phyloP scores from a whole-genome alignment of 2,888 invertebrate genomes.

The Acanthosepion lycidas region DNA sequence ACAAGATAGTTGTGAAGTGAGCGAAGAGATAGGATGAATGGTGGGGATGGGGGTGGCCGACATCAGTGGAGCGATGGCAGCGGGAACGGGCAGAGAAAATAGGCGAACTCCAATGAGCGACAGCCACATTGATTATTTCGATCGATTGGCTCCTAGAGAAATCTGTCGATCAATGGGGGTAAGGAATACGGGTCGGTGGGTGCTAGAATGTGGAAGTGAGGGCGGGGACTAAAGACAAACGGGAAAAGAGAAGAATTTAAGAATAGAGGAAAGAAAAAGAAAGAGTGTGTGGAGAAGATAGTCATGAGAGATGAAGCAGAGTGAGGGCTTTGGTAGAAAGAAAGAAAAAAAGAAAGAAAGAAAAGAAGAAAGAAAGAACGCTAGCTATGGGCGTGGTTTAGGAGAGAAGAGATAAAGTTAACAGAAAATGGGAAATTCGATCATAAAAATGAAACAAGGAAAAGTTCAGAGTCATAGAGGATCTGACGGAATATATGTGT shows the following conservation, averaged over 20 bases:
- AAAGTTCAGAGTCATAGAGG: too few species aligned
- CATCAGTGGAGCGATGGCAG: neutral
- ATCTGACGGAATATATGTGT: too few species aligned
- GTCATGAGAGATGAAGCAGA: too few species aligned
- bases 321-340: too few species aligned
- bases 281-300: neutral
- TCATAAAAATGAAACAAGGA: too few species aligned
- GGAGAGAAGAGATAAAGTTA: too few species aligned
- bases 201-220: neutral
- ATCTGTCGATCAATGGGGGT: neutral
- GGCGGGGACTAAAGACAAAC: too few species aligned
- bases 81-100: neutral
- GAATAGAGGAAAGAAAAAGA: neutral
- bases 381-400: too few species aligned
- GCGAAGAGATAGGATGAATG: neutral
- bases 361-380: too few species aligned
- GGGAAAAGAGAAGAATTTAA: neutral
- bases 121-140: neutral
- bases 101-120: neutral
- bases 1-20: neutral
- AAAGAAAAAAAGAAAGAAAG: too few species aligned
- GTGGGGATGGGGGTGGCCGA: neutral
- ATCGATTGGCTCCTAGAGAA: neutral
- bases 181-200: neutral
- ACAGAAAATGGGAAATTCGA: too few species aligned